Percentiles rank a stretch among this genome's conserved stretches.
These are phyloP conservation scores for Napeogenes sylphis DNA, from an alignment of 2,888 invertebrate species.

Conservation along the genomic window DNA sequence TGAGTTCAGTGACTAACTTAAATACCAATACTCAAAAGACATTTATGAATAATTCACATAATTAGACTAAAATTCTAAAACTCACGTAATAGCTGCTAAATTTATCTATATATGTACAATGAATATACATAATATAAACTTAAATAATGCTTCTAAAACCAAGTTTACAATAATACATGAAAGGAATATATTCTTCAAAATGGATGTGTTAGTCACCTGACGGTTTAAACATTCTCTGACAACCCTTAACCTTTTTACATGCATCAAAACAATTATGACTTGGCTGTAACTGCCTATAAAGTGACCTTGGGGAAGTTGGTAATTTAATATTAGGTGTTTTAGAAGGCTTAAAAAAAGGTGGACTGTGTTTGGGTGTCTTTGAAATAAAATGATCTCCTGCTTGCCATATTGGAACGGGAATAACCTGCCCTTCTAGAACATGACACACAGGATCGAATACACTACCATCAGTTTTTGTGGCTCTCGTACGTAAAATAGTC, in stretches of 20 bases:
- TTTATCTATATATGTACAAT: too few relatives aligned
- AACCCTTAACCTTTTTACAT: constrained; percentile 44
- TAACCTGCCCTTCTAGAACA: constrained; percentile 60
- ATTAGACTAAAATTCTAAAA: too few relatives aligned
- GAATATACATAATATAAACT: too few relatives aligned
- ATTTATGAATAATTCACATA: too few relatives aligned
- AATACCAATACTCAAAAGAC: too few relatives aligned
- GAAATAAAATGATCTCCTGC: constrained; percentile 46
- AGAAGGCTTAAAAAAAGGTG: constrained; percentile 31
- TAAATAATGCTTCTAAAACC: neutral
- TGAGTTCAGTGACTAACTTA: constrained; percentile 27
- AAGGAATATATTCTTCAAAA: neutral
- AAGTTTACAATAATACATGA: neutral
- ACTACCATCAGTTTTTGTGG: constrained; percentile 57
- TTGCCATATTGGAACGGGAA: constrained; percentile 63
- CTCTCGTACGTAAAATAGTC: constrained; percentile 57
- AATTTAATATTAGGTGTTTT: constrained; percentile 31
- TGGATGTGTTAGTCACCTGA: constrained; percentile 31
- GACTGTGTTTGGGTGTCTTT: constrained; percentile 3
- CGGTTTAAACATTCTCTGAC: constrained; percentile 41
- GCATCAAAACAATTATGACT: constrained; percentile 34
- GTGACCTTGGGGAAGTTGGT: neutral
- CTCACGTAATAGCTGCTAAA: too few relatives aligned
- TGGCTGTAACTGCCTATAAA: constrained; percentile 10
- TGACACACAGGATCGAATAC: constrained; percentile 50